Percentiles rank a stretch among this genome's conserved stretches.
Conservation (phyloP, 2,797 vertebrate genomes). For the Esox lucius region DNA sequence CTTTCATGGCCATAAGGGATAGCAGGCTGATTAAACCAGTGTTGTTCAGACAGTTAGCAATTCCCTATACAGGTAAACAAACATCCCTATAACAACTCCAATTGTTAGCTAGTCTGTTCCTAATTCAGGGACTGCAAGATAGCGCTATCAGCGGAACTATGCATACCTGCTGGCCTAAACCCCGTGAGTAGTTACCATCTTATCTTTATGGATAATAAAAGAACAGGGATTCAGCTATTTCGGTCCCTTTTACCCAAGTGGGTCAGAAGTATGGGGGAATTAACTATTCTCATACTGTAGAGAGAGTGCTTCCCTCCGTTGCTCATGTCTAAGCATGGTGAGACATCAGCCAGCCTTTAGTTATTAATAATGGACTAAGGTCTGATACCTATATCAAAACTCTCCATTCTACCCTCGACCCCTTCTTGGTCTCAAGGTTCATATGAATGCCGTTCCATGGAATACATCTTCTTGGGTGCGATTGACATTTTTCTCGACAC, state of each 20-base stretch:
- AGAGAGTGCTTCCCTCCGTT: constrained; percentile 3
- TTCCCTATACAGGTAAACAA: constrained; percentile 4
- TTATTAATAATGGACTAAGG: constrained; percentile 28
- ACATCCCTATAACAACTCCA: constrained; percentile 20
- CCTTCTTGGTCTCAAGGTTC: neutral
- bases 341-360: constrained; percentile 10
- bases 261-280: constrained; percentile 36
- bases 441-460: constrained; percentile 12
- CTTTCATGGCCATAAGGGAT: neutral
- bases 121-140: constrained; percentile 29
- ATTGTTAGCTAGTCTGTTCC: constrained; percentile 28
- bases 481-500: constrained; percentile 20
- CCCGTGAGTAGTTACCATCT: constrained; percentile 23
- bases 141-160: constrained; percentile 14
- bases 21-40: neutral
- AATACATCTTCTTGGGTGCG: constrained; percentile 11
- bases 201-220: constrained; percentile 38
- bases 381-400: constrained; percentile 33
- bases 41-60: neutral
- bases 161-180: constrained; percentile 13
- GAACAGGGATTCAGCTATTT: constrained; percentile 37
- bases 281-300: constrained; percentile 18
- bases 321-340: neutral
- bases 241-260: constrained; percentile 34
- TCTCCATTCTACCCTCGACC: constrained; percentile 19